Conservation (phyloP, 1,140 invertebrate species). For the Agraylea sexmaculata region DNA sequence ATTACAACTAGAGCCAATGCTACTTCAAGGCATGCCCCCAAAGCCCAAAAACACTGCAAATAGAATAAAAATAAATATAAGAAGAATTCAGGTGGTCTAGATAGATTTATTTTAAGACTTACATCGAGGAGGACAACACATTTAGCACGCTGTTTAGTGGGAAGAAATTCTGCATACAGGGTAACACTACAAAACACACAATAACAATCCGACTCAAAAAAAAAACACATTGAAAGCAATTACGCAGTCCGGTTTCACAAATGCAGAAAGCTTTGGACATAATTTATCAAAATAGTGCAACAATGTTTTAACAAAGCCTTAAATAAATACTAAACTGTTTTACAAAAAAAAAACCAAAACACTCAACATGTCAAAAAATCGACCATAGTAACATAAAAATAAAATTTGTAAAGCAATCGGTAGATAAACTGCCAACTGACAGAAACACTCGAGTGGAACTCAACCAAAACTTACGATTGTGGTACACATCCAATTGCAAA, state of each 20-base stretch:
- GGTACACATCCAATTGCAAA: conserved; percentile 95
- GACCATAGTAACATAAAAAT: too few relatives aligned
- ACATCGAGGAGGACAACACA: conserved; percentile 91
- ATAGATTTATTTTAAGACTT: conserved; percentile 33
- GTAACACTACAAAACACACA: conserved; percentile 63
- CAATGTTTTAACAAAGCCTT: too few relatives aligned
- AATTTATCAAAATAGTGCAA: too few relatives aligned
- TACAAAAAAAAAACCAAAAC: too few relatives aligned
- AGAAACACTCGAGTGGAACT: conserved; percentile 8
- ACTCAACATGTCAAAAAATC: too few relatives aligned
- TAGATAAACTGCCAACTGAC: conserved; percentile 2
- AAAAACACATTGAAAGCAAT: background rate
- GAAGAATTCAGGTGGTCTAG: background rate
- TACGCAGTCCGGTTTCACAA: too few relatives aligned
- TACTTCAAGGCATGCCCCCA: conserved; percentile 88
- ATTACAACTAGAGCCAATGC: conserved; percentile 82
- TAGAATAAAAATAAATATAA: conserved; percentile 1
- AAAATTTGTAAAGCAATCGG: too few relatives aligned
- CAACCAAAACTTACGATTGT: conserved; percentile 72
- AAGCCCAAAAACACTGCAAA: conserved; percentile 86
- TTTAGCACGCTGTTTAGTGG: conserved; percentile 83
- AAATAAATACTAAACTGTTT: too few relatives aligned
- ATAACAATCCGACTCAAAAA: background rate
- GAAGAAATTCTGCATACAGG: conserved; percentile 92
- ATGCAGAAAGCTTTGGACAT: too few relatives aligned